phyloP scores from a whole-genome alignment of 1,140 invertebrate genomes.

The Heliconius hermathena region DNA sequence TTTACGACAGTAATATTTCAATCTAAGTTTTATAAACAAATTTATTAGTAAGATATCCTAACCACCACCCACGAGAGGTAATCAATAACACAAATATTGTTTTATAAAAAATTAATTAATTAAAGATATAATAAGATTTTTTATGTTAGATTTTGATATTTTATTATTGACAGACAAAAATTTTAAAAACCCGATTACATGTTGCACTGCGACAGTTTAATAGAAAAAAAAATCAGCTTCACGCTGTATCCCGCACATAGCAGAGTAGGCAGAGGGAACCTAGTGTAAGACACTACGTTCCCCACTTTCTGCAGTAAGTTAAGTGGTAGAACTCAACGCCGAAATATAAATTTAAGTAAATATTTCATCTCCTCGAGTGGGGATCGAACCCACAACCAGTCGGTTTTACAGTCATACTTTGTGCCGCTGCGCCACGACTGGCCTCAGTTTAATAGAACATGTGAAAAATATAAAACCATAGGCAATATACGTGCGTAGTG shows the following conservation, averaged over 20 bases:
- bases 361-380: too few species aligned
- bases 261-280: too few species aligned
- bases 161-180: not conserved
- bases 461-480: not conserved
- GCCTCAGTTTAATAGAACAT: not conserved
- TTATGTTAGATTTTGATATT: not conserved
- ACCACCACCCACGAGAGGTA: not conserved
- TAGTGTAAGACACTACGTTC: too few species aligned
- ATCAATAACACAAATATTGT: not conserved
- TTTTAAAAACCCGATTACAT: not conserved
- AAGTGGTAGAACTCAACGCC: too few species aligned
- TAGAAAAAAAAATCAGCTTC: too few species aligned
- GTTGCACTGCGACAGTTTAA: not conserved
- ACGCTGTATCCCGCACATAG: too few species aligned
- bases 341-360: too few species aligned
- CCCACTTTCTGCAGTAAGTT: too few species aligned
- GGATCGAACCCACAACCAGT: too few species aligned
- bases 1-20: not conserved
- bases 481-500: not conserved
- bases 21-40: slow-evolving; percentile 3
- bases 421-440: too few species aligned
- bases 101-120: not conserved
- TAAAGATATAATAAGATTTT: not conserved
- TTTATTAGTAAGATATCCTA: not conserved
- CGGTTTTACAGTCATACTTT: too few species aligned